Evolutionary conservation across 2,888 invertebrate species (phyloP).

Genomic region (Latrodectus elegans): DNA sequence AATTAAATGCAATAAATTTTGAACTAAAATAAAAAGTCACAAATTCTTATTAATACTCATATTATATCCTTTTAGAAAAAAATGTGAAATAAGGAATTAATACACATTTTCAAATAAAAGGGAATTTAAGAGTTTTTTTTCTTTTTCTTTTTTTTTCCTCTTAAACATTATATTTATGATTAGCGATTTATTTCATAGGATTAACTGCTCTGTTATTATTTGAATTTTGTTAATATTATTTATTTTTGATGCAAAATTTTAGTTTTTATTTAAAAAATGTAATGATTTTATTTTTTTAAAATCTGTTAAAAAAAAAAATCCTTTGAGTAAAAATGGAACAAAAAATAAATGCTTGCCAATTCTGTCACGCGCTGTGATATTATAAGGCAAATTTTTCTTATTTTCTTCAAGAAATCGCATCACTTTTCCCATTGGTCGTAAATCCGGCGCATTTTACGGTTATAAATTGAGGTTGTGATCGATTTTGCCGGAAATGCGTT

Average conservation of each 20-base stretch:
- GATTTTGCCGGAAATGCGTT: conserved; percentile 12
- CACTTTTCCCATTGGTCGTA: conserved; percentile 7
- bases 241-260: no score
- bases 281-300: no score
- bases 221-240: no score
- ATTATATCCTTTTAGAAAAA: neutral
- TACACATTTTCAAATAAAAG: neutral
- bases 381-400: neutral
- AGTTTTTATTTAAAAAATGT: no score
- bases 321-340: neutral
- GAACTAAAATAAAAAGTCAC: no score
- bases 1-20: no score
- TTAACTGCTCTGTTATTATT: no score
- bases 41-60: neutral
- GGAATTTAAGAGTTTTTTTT: neutral
- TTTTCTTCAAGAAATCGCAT: neutral
- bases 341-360: neutral
- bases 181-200: neutral
- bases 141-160: neutral
- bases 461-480: conserved; percentile 16
- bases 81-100: neutral
- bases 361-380: neutral
- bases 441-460: conserved; percentile 15
- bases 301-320: no score
- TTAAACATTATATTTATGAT: neutral